phyloP scores from a whole-genome alignment of 1,140 invertebrate genomes.

The Heterodera carotae region DNA sequence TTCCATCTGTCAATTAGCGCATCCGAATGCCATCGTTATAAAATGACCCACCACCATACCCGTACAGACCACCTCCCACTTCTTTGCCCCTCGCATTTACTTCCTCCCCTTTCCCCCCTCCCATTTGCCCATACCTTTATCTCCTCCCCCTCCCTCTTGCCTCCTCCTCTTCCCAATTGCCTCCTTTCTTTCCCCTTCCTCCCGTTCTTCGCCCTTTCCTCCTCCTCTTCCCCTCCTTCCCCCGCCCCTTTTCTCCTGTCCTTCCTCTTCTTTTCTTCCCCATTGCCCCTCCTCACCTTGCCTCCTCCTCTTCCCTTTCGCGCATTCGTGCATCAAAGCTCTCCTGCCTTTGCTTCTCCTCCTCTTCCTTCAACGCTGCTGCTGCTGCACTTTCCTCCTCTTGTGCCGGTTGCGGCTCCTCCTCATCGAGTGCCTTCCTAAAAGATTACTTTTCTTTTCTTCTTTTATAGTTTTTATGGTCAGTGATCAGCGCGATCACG shows the following conservation, averaged over 20 bases:
- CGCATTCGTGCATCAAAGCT: not conserved
- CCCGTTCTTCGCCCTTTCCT: slow-evolving; percentile 2
- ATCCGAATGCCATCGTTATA: too few species aligned
- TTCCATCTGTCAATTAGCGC: slow-evolving; percentile 14
- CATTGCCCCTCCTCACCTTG: not conserved
- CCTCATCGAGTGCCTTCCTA: slow-evolving; percentile 15
- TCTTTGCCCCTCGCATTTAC: too few species aligned
- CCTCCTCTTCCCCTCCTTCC: not conserved
- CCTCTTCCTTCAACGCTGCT: not conserved
- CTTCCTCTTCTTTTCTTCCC: too few species aligned
- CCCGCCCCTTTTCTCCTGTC: not conserved
- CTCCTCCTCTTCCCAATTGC: too few species aligned
- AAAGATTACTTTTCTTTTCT: not conserved
- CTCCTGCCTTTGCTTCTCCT: not conserved
- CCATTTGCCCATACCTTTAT: too few species aligned
- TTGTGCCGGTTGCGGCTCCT: slow-evolving; percentile 18
- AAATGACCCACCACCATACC: too few species aligned
- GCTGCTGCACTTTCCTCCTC: not conserved
- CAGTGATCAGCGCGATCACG: not conserved
- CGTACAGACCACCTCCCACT: too few species aligned
- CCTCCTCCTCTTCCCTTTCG: not conserved
- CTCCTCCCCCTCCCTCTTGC: too few species aligned
- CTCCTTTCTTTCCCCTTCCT: slow-evolving; percentile 7
- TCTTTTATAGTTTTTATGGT: not conserved
- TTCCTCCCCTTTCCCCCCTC: too few species aligned